phyloP scores from a whole-genome alignment of 37 sponge, comb jelly and placozoan species.

The Ianthella basta region DNA sequence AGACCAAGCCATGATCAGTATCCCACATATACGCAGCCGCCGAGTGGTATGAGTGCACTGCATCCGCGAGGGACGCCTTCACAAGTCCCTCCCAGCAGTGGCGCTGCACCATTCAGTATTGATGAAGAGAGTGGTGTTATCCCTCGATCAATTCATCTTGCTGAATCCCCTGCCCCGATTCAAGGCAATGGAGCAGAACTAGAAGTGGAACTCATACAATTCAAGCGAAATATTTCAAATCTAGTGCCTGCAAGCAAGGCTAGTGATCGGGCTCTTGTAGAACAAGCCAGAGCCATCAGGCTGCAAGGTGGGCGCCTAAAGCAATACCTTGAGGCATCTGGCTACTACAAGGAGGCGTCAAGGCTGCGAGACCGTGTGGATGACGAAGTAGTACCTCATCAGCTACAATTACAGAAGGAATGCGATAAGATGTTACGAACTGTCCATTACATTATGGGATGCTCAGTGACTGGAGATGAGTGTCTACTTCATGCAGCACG shows the following conservation, averaged over 20 bases:
- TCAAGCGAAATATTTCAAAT: background rate
- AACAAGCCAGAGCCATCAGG: background rate
- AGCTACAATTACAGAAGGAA: conserved; percentile 22
- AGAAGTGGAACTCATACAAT: background rate
- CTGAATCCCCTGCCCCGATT: background rate
- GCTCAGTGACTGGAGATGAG: background rate
- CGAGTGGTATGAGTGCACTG: too few relatives aligned
- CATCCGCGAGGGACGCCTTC: too few relatives aligned
- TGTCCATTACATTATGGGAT: background rate
- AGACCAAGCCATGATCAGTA: too few relatives aligned
- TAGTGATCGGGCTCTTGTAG: background rate
- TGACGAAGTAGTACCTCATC: background rate
- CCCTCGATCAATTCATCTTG: too few relatives aligned
- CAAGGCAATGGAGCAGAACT: background rate
- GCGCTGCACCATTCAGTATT: too few relatives aligned
- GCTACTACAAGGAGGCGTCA: background rate
- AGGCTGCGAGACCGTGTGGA: conserved; percentile 17
- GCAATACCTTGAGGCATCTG: background rate
- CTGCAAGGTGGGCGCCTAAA: background rate
- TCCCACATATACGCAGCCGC: too few relatives aligned
- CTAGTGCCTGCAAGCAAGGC: background rate
- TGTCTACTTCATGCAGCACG: background rate
- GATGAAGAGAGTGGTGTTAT: too few relatives aligned
- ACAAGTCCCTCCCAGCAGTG: too few relatives aligned
- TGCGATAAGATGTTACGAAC: background rate